A percentile compares a stretch with the other conserved stretches of the same genome.
These are phyloP conservation scores for Chionoecetes opilio DNA, from an alignment of 1,140 invertebrate species.

Conservation along the genomic window DNA sequence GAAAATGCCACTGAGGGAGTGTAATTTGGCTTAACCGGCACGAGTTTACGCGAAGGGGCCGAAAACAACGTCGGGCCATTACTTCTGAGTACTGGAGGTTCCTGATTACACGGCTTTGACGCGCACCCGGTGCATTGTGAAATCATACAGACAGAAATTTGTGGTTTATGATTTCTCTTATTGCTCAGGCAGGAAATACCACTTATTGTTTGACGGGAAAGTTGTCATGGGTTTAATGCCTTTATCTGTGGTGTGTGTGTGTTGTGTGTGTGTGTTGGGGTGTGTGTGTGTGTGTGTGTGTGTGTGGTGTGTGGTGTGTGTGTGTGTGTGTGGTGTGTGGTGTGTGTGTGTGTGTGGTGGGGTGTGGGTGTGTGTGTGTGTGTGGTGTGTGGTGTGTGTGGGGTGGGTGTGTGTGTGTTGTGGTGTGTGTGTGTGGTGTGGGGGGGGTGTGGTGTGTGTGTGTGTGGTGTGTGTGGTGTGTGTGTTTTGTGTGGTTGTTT, in stretches of 20 bases:
- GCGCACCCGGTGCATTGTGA: not conserved
- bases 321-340: too few relatives aligned
- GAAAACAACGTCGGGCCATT: conserved; percentile 29
- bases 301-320: too few relatives aligned
- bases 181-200: conserved; percentile 35
- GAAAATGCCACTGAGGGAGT: conserved; percentile 59
- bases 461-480: too few relatives aligned
- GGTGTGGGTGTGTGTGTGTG: not conserved
- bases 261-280: too few relatives aligned
- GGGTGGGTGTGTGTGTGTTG: not conserved
- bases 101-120: conserved; percentile 22
- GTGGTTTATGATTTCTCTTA: not conserved
- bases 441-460: too few relatives aligned
- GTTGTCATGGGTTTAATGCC: too few relatives aligned
- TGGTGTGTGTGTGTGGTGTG: conserved; percentile 32
- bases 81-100: conserved; percentile 5
- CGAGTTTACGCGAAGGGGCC: conserved; percentile 19
- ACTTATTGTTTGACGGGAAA: not conserved
- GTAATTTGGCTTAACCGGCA: not conserved
- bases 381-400: not conserved
- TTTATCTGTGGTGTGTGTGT: not conserved
- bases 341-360: too few relatives aligned
- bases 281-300: too few relatives aligned
- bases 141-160: conserved; percentile 44
- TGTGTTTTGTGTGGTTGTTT: too few relatives aligned